Evolutionary conservation across 2,888 invertebrate species (phyloP).

Genomic region (Acanthoscelides obtectus): DNA sequence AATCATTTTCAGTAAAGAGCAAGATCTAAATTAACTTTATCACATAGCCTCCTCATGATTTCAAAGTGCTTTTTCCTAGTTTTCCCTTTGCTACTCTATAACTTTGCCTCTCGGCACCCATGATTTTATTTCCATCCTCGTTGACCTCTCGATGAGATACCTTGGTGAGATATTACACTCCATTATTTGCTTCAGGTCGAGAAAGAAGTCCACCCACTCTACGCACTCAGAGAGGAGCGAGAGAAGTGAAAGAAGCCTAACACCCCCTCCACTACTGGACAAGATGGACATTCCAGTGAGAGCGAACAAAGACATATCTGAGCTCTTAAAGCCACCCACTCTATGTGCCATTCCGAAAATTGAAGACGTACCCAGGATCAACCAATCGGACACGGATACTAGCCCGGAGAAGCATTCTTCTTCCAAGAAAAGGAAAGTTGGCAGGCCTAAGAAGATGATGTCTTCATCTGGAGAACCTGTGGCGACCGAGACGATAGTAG

Average conservation of each 20-base stretch:
- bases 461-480: constrained; percentile 53
- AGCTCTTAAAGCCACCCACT: constrained; percentile 45
- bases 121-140: too few species aligned
- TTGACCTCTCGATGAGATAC: too few species aligned
- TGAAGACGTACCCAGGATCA: constrained; percentile 21
- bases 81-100: too few species aligned
- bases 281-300: constrained; percentile 37
- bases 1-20: too few species aligned
- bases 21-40: too few species aligned
- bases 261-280: constrained; percentile 41
- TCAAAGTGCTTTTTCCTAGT: too few species aligned
- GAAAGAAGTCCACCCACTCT: constrained; percentile 45
- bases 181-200: constrained; percentile 25
- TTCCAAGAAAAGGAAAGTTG: constrained; percentile 77
- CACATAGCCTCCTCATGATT: too few species aligned
- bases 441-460: constrained; percentile 67
- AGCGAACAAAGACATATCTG: constrained; percentile 28
- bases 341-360: constrained; percentile 37
- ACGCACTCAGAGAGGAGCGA: constrained; percentile 22
- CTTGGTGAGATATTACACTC: too few species aligned
- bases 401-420: constrained; percentile 38
- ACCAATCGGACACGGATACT: constrained; percentile 22
- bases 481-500: constrained; percentile 75
- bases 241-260: constrained; percentile 30
- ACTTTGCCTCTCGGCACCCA: too few species aligned